Percentiles rank a stretch among this genome's conserved stretches.
Evolutionary conservation across 2,113 vertebrate genomes (phyloP).

Genomic region (Thunnus thynnus): DNA sequence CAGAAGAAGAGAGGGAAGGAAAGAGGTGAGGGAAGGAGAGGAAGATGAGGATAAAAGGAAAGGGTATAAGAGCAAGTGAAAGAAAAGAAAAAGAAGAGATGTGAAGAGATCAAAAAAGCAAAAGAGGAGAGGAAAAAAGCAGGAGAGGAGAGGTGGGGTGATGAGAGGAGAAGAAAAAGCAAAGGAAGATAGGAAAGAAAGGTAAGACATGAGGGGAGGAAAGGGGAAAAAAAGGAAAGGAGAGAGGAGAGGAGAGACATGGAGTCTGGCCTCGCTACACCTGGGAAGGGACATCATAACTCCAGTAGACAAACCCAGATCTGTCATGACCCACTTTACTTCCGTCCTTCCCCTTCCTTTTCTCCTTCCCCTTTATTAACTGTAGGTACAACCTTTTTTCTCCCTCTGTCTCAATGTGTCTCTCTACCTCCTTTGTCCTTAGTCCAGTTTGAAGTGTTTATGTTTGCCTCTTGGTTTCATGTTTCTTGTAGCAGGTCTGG

Average conservation of each 20-base stretch:
- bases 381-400: neutral
- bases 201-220: neutral
- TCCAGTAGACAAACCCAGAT: constrained; percentile 49
- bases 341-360: neutral
- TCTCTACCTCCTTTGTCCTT: neutral
- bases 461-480: neutral
- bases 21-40: neutral
- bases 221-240: neutral
- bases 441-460: neutral
- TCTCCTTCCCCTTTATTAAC: neutral
- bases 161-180: neutral
- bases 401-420: neutral
- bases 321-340: constrained; percentile 69
- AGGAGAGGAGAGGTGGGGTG: neutral
- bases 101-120: neutral
- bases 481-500: constrained; percentile 24
- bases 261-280: constrained; percentile 14
- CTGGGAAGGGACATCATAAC: constrained; percentile 28
- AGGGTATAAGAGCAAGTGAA: too few relatives aligned
- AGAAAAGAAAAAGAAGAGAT: too few relatives aligned
- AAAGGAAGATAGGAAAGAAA: too few relatives aligned
- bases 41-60: neutral
- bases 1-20: neutral
- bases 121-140: neutral
- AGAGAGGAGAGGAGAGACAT: neutral